phyloP scores from a whole-genome alignment of 2,888 invertebrate species.

The Agrotis puta region DNA sequence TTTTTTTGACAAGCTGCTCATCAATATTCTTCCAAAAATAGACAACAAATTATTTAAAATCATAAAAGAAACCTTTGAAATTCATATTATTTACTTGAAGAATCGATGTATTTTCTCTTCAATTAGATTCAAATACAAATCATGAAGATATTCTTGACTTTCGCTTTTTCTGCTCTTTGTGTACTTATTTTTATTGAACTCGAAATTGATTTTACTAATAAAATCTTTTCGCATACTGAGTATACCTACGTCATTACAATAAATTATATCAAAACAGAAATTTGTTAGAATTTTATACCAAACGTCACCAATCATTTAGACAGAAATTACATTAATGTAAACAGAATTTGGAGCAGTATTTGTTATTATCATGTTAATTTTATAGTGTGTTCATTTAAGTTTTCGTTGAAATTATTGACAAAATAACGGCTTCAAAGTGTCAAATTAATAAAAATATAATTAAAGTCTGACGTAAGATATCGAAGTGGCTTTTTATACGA shows the following conservation, averaged over 20 bases:
- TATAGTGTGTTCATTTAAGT: slow-evolving; percentile 67
- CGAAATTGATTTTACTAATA: slow-evolving; percentile 28
- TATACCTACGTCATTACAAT: slow-evolving; percentile 36
- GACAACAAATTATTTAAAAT: not conserved
- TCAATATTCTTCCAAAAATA: not conserved
- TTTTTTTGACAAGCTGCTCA: not conserved
- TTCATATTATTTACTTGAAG: not conserved
- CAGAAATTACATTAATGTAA: slow-evolving; percentile 64
- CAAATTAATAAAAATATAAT: slow-evolving; percentile 60
- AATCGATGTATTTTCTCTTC: slow-evolving; percentile 2
- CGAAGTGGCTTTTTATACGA: slow-evolving; percentile 15
- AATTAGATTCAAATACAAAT: slow-evolving; percentile 20
- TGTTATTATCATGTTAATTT: slow-evolving; percentile 79
- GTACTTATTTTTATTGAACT: slow-evolving; percentile 10
- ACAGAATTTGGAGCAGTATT: slow-evolving; percentile 73
- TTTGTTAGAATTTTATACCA: slow-evolving; percentile 58
- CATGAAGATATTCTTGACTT: not conserved
- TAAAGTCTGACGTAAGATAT: slow-evolving; percentile 41
- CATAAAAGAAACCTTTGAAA: not conserved
- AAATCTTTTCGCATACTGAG: slow-evolving; percentile 4
- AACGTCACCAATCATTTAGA: slow-evolving; percentile 64
- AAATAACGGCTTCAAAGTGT: slow-evolving; percentile 47
- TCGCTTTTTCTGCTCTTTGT: not conserved
- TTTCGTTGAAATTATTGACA: slow-evolving; percentile 38
- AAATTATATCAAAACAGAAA: slow-evolving; percentile 41